Evolutionary conservation across 2,888 invertebrate species (phyloP).

Genomic region (Phasia obesa): DNA sequence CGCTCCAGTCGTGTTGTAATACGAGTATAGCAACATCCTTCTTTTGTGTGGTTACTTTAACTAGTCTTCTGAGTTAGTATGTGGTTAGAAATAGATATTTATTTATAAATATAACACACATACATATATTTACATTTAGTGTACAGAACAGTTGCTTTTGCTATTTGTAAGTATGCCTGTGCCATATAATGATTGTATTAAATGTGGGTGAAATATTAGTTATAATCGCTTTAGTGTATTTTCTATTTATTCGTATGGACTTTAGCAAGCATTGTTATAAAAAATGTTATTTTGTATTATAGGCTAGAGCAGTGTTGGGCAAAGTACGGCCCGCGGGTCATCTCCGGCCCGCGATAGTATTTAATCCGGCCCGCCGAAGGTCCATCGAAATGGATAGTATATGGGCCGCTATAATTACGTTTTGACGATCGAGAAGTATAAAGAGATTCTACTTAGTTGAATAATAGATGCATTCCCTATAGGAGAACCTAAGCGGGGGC

Average conservation of each 20-base stretch:
- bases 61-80: constrained; percentile 18
- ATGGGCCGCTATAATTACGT: no score
- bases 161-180: not conserved
- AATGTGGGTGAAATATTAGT: constrained; percentile 26
- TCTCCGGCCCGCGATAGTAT: no score
- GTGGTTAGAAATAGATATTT: not conserved
- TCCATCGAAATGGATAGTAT: no score
- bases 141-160: no score
- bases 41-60: constrained; percentile 27
- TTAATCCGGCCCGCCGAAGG: no score
- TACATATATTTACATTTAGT: not conserved
- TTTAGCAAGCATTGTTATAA: not conserved
- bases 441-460: no score
- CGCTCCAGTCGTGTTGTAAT: not conserved
- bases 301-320: no score
- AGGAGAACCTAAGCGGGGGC: no score
- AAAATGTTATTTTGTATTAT: no score
- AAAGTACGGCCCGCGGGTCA: no score
- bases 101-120: not conserved
- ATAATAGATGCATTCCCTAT: no score
- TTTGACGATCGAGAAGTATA: no score
- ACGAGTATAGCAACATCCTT: not conserved
- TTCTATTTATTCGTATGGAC: not conserved
- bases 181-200: constrained; percentile 13
- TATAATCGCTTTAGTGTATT: constrained; percentile 33